These are phyloP conservation scores for Eulemur albifrons DNA, from an alignment of 2,797 vertebrate genomes.

Conservation along the genomic window DNA sequence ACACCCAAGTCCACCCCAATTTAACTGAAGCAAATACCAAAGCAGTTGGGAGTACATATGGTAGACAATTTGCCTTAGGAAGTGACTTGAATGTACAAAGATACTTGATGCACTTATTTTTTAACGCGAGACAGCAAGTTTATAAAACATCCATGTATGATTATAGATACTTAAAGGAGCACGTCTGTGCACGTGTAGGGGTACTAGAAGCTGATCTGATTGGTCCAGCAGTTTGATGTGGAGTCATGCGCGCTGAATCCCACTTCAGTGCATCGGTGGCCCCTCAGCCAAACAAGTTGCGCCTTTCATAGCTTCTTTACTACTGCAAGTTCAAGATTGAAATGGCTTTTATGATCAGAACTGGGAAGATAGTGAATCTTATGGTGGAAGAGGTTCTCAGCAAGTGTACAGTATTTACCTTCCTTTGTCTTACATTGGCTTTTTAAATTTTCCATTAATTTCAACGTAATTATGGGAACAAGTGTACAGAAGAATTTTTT, in stretches of 20 bases:
- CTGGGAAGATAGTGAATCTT: conserved; percentile 75
- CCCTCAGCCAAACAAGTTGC: conserved; percentile 73
- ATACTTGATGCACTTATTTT: conserved; percentile 91
- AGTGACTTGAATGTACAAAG: conserved; percentile 96
- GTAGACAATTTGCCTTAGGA: conserved; percentile 92
- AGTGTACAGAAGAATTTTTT: conserved; percentile 85
- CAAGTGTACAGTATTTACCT: conserved; percentile 82
- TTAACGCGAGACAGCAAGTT: conserved; percentile 86
- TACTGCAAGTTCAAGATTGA: conserved; percentile 75
- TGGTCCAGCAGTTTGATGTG: conserved; percentile 82
- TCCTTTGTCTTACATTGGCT: conserved; percentile 81
- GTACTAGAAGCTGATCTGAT: conserved; percentile 78
- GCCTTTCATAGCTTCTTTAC: conserved; percentile 72
- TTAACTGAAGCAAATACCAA: conserved; percentile 91
- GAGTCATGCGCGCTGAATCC: conserved; percentile 59
- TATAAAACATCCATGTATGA: conserved; percentile 85
- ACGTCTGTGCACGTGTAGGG: conserved; percentile 73
- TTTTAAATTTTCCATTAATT: conserved; percentile 80
- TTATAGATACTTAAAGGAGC: conserved; percentile 83
- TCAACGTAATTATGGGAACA: conserved; percentile 81
- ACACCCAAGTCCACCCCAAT: conserved; percentile 82
- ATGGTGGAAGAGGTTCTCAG: conserved; percentile 78
- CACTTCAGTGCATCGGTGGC: conserved; percentile 71
- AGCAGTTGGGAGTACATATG: conserved; percentile 85
- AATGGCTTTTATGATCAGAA: conserved; percentile 81